These are phyloP conservation scores for Tachysurus fulvidraco DNA, from an alignment of 2,113 vertebrate species.

Conservation along the genomic window DNA sequence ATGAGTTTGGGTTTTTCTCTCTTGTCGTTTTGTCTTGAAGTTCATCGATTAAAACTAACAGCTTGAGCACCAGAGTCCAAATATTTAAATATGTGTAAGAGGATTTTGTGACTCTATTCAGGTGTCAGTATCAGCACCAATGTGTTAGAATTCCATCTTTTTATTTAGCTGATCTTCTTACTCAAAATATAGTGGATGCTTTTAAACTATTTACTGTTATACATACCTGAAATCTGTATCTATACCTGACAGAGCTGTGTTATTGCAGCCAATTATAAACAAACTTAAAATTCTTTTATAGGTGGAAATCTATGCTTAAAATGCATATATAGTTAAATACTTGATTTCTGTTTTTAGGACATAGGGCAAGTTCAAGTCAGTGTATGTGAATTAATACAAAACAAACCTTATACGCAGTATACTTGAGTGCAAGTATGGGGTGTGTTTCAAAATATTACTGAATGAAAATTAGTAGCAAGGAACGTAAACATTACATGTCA, in stretches of 20 bases:
- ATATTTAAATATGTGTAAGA: not conserved
- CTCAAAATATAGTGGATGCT: not conserved
- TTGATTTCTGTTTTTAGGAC: not conserved
- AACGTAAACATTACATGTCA: not conserved
- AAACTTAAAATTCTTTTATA: not conserved
- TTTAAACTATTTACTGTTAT: not conserved
- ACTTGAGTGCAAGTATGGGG: not conserved
- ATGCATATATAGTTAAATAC: not conserved
- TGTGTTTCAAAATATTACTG: too few species aligned
- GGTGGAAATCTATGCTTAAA: not conserved
- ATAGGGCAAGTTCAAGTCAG: not conserved
- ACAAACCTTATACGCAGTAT: not conserved
- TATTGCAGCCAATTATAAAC: not conserved
- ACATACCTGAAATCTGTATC: not conserved
- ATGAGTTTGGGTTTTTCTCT: constrained; percentile 48
- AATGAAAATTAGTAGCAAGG: too few species aligned
- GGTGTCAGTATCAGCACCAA: not conserved
- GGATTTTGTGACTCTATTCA: not conserved
- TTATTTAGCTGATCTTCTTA: not conserved
- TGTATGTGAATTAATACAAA: too few species aligned
- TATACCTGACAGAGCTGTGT: not conserved
- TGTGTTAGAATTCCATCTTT: not conserved
- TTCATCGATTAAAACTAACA: constrained; percentile 51
- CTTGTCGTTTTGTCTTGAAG: constrained; percentile 59
- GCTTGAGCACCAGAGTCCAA: not conserved